Percentiles rank a stretch among this genome's conserved stretches.
These are phyloP conservation scores for Drosophila greeni DNA, from an alignment of 2,888 invertebrate genomes.

Conservation along the genomic window DNA sequence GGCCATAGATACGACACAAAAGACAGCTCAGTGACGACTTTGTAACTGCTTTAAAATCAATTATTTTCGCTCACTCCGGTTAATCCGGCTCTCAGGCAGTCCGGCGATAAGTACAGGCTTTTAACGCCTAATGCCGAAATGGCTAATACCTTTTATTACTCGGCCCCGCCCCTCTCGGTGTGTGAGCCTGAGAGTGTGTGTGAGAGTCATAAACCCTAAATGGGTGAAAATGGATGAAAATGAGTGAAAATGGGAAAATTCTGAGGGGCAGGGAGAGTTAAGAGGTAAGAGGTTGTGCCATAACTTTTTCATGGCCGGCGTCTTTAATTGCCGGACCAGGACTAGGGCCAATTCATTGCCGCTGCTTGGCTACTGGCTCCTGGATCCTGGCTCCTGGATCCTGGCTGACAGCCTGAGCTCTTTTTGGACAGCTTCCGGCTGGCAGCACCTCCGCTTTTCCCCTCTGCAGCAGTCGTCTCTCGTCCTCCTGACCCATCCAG, in stretches of 20 bases:
- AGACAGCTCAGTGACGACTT: not conserved
- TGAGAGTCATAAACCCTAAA: constrained; percentile 13
- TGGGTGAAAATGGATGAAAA: constrained; percentile 3
- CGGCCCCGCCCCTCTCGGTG: not conserved
- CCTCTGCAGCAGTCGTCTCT: too few species aligned
- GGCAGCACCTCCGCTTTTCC: constrained; percentile 14
- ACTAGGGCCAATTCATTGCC: constrained; percentile 21
- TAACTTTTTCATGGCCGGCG: constrained; percentile 31
- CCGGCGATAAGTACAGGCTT: constrained; percentile 4
- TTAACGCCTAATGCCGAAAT: constrained; percentile 12
- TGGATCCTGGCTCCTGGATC: not conserved
- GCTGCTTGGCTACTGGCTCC: not conserved
- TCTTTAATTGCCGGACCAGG: constrained; percentile 29
- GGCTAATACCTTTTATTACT: constrained; percentile 13
- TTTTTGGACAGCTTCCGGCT: constrained; percentile 24
- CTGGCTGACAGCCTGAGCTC: constrained; percentile 17
- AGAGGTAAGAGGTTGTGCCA: constrained; percentile 8
- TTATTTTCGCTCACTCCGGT: not conserved
- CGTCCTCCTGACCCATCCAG: not conserved
- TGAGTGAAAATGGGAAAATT: constrained; percentile 2
- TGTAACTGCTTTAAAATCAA: constrained; percentile 7
- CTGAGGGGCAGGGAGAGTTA: not conserved
- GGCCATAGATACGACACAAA: not conserved
- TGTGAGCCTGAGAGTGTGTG: not conserved
- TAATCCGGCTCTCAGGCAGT: constrained; percentile 3